These are phyloP conservation scores for Xyliphius kryptos DNA, from an alignment of 2,113 vertebrate genomes.

Conservation along the genomic window DNA sequence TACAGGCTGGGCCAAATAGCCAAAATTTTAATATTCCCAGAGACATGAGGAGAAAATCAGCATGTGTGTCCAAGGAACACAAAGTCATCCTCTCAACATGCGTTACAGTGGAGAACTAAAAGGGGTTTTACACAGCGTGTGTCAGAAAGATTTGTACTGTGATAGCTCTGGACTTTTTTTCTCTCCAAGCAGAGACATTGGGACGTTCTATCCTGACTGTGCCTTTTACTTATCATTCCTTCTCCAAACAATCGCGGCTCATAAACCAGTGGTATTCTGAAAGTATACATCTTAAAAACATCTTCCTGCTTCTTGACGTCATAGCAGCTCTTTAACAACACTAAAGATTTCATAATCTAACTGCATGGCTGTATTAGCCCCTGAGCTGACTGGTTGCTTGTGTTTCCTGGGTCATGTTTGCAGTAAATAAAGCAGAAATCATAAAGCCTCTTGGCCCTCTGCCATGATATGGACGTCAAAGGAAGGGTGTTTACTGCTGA, in stretches of 20 bases:
- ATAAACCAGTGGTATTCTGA: conserved; percentile 2
- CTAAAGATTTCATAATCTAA: conserved; percentile 40
- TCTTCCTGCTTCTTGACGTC: conserved; percentile 50
- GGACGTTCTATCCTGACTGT: too few species aligned
- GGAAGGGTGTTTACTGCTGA: conserved; percentile 8
- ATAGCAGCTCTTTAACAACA: conserved; percentile 45
- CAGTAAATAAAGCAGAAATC: background rate
- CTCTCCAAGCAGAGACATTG: too few species aligned
- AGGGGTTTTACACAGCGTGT: conserved; percentile 3
- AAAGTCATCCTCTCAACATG: conserved; percentile 2
- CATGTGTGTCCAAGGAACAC: too few species aligned
- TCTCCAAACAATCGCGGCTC: background rate
- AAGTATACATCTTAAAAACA: conserved; percentile 27
- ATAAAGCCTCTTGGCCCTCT: conserved; percentile 2
- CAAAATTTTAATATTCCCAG: too few species aligned
- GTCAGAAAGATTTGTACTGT: conserved; percentile 2
- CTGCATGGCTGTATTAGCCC: background rate
- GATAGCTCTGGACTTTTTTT: too few species aligned
- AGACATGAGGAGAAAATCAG: too few species aligned
- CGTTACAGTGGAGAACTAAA: background rate
- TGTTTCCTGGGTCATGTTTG: background rate
- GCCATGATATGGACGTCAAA: conserved; percentile 13
- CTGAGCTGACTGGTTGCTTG: too few species aligned
- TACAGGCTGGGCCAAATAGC: conserved; percentile 95
- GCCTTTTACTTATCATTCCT: background rate